Conservation (phyloP, 1,140 invertebrate species). For the Drosophila orosa region DNA sequence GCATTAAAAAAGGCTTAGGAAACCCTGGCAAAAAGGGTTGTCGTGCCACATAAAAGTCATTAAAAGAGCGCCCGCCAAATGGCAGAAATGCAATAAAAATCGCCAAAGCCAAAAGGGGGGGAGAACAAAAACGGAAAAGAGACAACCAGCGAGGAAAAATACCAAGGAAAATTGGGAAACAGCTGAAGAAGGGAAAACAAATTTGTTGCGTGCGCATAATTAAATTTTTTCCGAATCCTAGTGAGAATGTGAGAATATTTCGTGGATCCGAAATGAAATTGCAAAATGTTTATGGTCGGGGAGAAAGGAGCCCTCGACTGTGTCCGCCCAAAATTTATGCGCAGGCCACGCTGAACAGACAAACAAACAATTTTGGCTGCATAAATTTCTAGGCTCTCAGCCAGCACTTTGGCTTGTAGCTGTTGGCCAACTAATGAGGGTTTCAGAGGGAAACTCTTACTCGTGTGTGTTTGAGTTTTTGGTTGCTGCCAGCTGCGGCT, state of each 20-base stretch:
- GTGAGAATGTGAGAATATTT: slow-evolving; percentile 61
- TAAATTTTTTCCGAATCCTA: slow-evolving; percentile 59
- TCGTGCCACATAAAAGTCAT: slow-evolving; percentile 43
- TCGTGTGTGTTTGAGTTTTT: slow-evolving; percentile 19
- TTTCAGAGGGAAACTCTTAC: slow-evolving; percentile 9
- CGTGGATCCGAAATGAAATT: slow-evolving; percentile 61
- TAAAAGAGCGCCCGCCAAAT: slow-evolving; percentile 56
- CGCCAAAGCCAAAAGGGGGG: slow-evolving; percentile 28
- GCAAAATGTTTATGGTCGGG: slow-evolving; percentile 60
- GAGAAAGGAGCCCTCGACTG: slow-evolving; percentile 2
- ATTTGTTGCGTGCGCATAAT: slow-evolving; percentile 71
- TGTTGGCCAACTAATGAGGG: slow-evolving; percentile 48
- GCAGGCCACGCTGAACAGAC: slow-evolving; percentile 13
- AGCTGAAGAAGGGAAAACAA: slow-evolving; percentile 45
- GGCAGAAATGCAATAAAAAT: slow-evolving; percentile 70
- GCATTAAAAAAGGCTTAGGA: slow-evolving; percentile 61
- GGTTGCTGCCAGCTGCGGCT: slow-evolving; percentile 4
- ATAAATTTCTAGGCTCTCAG: slow-evolving; percentile 55
- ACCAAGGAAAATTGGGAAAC: slow-evolving; percentile 31
- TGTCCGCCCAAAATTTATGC: slow-evolving; percentile 24
- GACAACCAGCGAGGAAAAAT: slow-evolving; percentile 14
- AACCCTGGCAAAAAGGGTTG: slow-evolving; percentile 52
- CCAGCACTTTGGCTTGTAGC: slow-evolving; percentile 34
- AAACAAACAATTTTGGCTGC: slow-evolving; percentile 62
- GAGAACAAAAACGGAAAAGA: slow-evolving; percentile 7